A percentile compares a stretch with the other conserved stretches of the same genome.
These are phyloP conservation scores for Tauraco hartlaubi DNA, from an alignment of 2,797 vertebrate species.

Conservation along the genomic window DNA sequence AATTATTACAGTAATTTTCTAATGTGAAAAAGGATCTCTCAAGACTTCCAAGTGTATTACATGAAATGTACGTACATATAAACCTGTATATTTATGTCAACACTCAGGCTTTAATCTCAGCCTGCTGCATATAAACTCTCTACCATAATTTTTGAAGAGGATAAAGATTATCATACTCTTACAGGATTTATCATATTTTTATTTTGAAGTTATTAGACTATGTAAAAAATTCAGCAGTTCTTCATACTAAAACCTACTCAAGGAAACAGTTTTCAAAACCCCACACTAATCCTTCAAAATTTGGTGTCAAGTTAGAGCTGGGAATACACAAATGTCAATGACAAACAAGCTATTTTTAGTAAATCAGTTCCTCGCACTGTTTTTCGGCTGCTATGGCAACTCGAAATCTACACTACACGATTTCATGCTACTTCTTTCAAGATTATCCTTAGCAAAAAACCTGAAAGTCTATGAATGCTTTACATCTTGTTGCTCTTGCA, in stretches of 20 bases:
- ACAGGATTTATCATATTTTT: background rate
- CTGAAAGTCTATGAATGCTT: conserved; percentile 33
- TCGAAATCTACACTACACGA: conserved; percentile 48
- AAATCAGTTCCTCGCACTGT: conserved; percentile 11
- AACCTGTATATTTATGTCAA: background rate
- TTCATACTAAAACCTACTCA: background rate
- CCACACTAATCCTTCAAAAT: conserved; percentile 48
- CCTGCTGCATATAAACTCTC: background rate
- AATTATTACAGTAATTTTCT: background rate
- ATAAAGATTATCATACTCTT: conserved; percentile 13
- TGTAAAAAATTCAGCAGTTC: background rate
- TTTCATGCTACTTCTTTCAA: conserved; percentile 60
- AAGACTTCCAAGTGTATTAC: background rate
- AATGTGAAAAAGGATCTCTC: background rate
- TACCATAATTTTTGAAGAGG: background rate
- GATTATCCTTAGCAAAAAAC: conserved; percentile 28
- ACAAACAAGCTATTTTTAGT: conserved; percentile 70
- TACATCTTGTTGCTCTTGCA: conserved; percentile 12
- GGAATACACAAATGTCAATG: conserved; percentile 49
- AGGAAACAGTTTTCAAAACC: conserved; percentile 30
- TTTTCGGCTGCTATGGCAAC: conserved; percentile 72
- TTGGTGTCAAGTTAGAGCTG: background rate
- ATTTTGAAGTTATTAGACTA: background rate
- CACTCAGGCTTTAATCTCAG: background rate
- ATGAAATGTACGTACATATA: background rate